A percentile compares a stretch with the other conserved stretches of the same genome.
These are phyloP conservation scores for Henicopernis longicauda DNA, from an alignment of 2,113 vertebrate genomes.

Conservation along the genomic window DNA sequence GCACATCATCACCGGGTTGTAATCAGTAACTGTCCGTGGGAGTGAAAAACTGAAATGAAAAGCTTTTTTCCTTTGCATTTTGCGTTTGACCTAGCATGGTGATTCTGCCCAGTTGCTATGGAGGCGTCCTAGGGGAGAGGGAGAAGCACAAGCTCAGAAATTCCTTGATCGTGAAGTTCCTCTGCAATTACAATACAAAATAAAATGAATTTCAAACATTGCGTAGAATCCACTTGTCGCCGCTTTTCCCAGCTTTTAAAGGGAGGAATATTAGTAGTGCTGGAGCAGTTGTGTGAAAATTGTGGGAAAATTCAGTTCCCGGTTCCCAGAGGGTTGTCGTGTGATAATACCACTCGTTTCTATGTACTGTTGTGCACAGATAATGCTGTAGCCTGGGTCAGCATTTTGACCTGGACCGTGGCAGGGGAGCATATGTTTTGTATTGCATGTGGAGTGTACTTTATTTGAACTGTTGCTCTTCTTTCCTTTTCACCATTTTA, in stretches of 20 bases:
- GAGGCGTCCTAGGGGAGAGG: not conserved
- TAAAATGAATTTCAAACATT: not conserved
- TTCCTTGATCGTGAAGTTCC: not conserved
- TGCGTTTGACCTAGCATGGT: not conserved
- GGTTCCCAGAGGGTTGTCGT: not conserved
- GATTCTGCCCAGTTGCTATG: not conserved
- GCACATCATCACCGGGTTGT: not conserved
- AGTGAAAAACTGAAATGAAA: not conserved
- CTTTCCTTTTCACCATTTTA: not conserved
- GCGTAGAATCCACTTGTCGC: not conserved
- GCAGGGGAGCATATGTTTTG: not conserved
- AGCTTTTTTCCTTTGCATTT: not conserved
- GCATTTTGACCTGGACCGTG: not conserved
- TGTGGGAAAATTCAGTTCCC: not conserved
- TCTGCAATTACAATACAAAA: not conserved
- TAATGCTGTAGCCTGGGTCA: not conserved
- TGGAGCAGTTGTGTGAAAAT: not conserved
- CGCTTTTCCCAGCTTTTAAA: not conserved
- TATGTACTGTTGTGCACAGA: not conserved
- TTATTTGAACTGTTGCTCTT: not conserved
- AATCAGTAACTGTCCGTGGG: not conserved
- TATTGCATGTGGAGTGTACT: fast-evolving
- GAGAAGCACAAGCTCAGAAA: not conserved
- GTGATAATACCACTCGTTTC: not conserved
- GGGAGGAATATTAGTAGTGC: not conserved